These are phyloP conservation scores for Craseonycteris thonglongyai DNA, from an alignment of 2,113 vertebrate genomes.

Conservation along the genomic window DNA sequence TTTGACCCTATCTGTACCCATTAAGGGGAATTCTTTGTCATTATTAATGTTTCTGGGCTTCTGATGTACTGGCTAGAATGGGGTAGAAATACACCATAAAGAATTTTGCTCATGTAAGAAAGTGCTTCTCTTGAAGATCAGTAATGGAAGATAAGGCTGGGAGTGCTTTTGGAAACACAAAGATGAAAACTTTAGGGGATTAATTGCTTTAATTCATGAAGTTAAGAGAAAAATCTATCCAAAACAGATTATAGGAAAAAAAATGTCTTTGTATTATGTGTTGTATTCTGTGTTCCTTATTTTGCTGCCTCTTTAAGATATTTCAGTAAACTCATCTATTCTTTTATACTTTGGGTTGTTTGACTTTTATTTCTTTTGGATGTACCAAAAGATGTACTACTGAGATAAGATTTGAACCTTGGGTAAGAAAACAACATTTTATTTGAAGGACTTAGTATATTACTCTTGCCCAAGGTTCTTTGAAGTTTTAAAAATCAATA, in stretches of 20 bases:
- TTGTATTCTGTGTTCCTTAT: not conserved
- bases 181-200: not conserved
- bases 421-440: not conserved
- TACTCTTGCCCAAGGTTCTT: not conserved
- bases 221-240: not conserved
- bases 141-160: not conserved
- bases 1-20: not conserved
- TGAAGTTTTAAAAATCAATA: not conserved
- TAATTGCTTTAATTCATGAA: not conserved
- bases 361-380: not conserved
- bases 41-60: not conserved
- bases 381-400: not conserved
- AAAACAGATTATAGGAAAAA: not conserved
- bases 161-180: not conserved
- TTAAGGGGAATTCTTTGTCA: not conserved
- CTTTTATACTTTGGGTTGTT: not conserved
- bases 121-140: not conserved
- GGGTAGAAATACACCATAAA: not conserved
- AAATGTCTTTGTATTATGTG: not conserved
- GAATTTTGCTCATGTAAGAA: not conserved
- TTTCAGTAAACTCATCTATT: not conserved
- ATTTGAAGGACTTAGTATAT: not conserved
- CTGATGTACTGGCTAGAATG: not conserved
- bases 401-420: not conserved
- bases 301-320: not conserved